Base-by-base conservation (phyloP, 2,797 vertebrate genomes). In the Chloroceryle amazona region DNA sequence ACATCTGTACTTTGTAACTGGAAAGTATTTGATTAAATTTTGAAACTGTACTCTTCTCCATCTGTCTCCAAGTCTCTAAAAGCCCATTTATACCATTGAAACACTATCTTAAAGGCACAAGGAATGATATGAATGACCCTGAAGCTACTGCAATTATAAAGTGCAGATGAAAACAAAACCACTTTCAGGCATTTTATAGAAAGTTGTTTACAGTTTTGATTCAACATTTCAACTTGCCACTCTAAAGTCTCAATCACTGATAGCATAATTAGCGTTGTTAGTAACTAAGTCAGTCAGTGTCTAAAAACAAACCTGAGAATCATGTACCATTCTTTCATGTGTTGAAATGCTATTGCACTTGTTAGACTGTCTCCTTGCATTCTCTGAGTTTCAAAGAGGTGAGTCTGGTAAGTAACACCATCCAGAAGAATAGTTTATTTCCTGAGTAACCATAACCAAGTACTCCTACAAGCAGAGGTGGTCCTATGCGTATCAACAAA, bases 1-100 rank as follows among this genome's bases (percentile, higher is more conserved):
- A 95, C 88, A 95, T 94, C 88, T 96, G 84, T 81, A 66, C 76
- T 82, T 90, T 0, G 9, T 93, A 89, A 93, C 49, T 49, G 47
- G 28, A 79, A 84, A 71, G 76, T 91, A 87, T 89, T 95, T 80
- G 74, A 97, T 83, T 90, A 86, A 93, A 57, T 81, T 94, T 92
- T 96, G 90, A 97, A 96, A 95, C 60, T 66, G 51, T 93, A 88
- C 47, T 85, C 92, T 87, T 79, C 44, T 93, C 90, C 93, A 81
- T 94, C 90, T 96, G 88, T 62, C 67, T 91, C 39, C 13, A 18
- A 49, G 60, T 82, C 81, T 94, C 87, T 90, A 63, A 93, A 91
- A 79, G 60, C 44, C 81, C 72, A 85, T 92, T 96, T 96, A 88
- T 83, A 42, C 62, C 35, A 16, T 3, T 85, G 90, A 95, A 96